Evolutionary conservation across 30 jellyfish, hydroid and myxozoan genomes (phyloP).

Genomic region (Mastigias papua): DNA sequence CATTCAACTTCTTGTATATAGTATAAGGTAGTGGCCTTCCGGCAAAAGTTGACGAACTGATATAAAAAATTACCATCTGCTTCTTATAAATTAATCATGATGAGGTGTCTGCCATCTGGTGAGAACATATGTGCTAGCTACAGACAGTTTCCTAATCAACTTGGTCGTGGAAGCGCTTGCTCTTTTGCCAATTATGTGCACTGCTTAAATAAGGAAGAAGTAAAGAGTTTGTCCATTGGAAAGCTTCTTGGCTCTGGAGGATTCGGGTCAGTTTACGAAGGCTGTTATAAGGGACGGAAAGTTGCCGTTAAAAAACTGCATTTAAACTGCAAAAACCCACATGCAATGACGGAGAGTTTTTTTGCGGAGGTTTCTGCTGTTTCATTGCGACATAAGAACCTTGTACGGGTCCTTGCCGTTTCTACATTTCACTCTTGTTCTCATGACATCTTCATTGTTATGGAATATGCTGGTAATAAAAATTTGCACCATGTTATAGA

Average conservation of each 20-base stretch:
- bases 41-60: neutral
- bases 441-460: slow-evolving; percentile 74
- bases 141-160: slow-evolving; percentile 6
- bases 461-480: slow-evolving; percentile 98
- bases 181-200: slow-evolving; percentile 79
- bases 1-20: slow-evolving; percentile 81
- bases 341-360: slow-evolving; percentile 94
- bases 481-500: slow-evolving; percentile 83
- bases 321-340: slow-evolving; percentile 86
- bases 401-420: slow-evolving; percentile 93
- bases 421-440: slow-evolving; percentile 67
- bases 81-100: slow-evolving; percentile 21
- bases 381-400: slow-evolving; percentile 87
- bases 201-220: slow-evolving; percentile 59
- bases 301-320: slow-evolving; percentile 95
- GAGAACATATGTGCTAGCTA: slow-evolving; percentile 23
- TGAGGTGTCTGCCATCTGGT: slow-evolving; percentile 42
- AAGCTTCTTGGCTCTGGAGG: slow-evolving; percentile 95
- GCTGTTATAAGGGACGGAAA: slow-evolving; percentile 74
- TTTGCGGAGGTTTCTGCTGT: slow-evolving; percentile 93
- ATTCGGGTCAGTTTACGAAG: slow-evolving; percentile 97
- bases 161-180: slow-evolving; percentile 36
- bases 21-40: neutral
- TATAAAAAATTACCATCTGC: slow-evolving; percentile 10
- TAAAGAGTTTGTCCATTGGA: slow-evolving; percentile 75